A percentile compares a stretch with the other conserved stretches of the same genome.
phyloP scores from a whole-genome alignment of 30 jellyfish, hydroid and myxozoan species.

The Pelagia noctiluca region DNA sequence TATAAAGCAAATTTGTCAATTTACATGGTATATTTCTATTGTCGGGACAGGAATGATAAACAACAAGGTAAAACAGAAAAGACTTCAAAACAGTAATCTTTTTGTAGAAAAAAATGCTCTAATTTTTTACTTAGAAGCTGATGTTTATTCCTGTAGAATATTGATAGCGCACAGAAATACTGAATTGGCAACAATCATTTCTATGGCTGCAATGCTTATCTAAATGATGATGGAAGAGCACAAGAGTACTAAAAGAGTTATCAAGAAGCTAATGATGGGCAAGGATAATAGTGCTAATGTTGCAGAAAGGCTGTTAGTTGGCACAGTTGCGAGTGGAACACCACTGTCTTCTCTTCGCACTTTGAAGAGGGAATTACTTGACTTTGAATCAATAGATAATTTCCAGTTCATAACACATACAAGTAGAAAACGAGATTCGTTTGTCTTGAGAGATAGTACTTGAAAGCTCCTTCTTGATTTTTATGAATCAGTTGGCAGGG shows the following conservation, averaged over 20 bases:
- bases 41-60: slow-evolving; percentile 22
- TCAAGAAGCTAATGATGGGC: slow-evolving; percentile 30
- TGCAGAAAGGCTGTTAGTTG: slow-evolving; percentile 54
- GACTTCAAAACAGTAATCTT: slow-evolving; percentile 21
- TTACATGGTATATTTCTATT: neutral
- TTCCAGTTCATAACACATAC: slow-evolving; percentile 30
- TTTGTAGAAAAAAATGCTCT: slow-evolving; percentile 43
- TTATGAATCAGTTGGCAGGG: slow-evolving; percentile 51
- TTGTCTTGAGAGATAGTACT: slow-evolving; percentile 47
- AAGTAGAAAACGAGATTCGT: slow-evolving; percentile 33
- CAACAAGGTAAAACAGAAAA: slow-evolving; percentile 4
- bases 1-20: neutral
- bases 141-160: slow-evolving; percentile 12
- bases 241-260: slow-evolving; percentile 23
- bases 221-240: slow-evolving; percentile 49
- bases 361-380: slow-evolving; percentile 39
- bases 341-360: slow-evolving; percentile 12
- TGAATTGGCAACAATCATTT: slow-evolving; percentile 13
- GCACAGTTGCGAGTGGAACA: no score
- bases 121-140: slow-evolving; percentile 19
- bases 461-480: slow-evolving; percentile 41
- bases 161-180: slow-evolving; percentile 44
- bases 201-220: slow-evolving; percentile 12
- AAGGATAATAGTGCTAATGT: slow-evolving; percentile 63
- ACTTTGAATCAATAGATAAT: slow-evolving; percentile 31